A percentile compares a stretch with the other conserved stretches of the same genome.
These are phyloP conservation scores for Eremophila alpestris DNA, from an alignment of 2,797 vertebrate genomes.

Conservation along the genomic window DNA sequence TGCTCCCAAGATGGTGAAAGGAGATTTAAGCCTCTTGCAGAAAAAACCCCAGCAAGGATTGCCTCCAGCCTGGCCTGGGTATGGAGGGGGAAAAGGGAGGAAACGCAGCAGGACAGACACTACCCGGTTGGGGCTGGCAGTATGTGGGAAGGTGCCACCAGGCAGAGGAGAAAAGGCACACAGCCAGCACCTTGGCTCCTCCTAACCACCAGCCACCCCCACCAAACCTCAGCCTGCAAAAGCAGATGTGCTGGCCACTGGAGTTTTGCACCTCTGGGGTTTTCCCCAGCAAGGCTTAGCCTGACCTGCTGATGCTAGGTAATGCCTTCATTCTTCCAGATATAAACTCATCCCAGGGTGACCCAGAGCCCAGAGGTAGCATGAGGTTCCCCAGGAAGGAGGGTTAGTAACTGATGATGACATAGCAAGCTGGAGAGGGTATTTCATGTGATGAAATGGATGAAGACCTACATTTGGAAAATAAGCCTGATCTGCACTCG, in stretches of 20 bases:
- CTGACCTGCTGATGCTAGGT: background rate
- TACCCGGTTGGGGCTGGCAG: background rate
- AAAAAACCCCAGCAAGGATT: background rate
- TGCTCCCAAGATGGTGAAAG: slow-evolving; percentile 29
- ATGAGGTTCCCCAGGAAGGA: background rate
- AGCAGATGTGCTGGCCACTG: accelerated
- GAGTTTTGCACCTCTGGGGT: background rate
- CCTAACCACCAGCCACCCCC: background rate
- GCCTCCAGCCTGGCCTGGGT: background rate
- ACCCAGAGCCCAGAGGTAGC: background rate
- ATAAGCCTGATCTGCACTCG: accelerated
- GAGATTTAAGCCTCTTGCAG: slow-evolving; percentile 28
- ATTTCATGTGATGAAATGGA: background rate
- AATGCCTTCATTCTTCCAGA: background rate
- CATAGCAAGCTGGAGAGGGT: background rate
- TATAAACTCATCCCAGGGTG: accelerated
- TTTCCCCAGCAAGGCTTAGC: background rate
- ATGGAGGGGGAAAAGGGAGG: accelerated
- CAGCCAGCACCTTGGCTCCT: background rate
- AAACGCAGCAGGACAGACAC: accelerated
- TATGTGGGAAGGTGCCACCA: accelerated
- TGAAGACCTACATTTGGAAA: background rate
- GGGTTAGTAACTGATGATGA: background rate
- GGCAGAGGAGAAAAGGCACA: accelerated
- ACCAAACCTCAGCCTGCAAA: accelerated